phyloP scores from a whole-genome alignment of 2,797 vertebrate genomes.

The Artibeus lituratus region DNA sequence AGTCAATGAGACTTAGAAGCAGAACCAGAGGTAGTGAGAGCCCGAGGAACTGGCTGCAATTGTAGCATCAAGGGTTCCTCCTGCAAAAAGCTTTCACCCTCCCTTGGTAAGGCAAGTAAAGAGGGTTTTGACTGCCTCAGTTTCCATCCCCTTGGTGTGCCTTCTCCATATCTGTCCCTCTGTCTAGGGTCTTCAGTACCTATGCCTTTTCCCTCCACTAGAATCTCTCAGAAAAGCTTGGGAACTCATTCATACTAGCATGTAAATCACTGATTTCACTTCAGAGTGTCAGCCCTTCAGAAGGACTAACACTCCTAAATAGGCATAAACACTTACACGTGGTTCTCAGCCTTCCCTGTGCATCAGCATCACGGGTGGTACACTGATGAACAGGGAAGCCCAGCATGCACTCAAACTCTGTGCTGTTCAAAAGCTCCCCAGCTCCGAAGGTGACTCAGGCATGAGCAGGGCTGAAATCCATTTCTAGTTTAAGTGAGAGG shows the following conservation, averaged over 20 bases:
- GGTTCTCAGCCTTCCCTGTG: not conserved
- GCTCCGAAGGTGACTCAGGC: not conserved
- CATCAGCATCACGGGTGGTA: not conserved
- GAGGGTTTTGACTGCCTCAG: not conserved
- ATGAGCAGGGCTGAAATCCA: not conserved
- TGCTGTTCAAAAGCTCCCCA: not conserved
- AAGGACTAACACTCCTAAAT: not conserved
- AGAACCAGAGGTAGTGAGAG: not conserved
- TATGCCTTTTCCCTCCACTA: not conserved
- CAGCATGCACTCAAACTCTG: not conserved
- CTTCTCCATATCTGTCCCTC: not conserved
- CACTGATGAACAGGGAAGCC: not conserved
- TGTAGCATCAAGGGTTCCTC: not conserved
- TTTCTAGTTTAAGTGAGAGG: not conserved
- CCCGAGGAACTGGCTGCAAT: not conserved
- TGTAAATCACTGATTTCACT: not conserved
- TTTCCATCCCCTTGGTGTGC: not conserved
- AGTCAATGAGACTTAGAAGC: not conserved
- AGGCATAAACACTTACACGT: not conserved
- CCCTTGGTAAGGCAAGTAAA: not conserved
- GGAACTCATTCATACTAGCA: not conserved
- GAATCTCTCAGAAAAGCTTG: not conserved
- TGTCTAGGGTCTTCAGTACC: not conserved
- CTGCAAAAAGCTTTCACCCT: not conserved
- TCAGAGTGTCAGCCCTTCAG: not conserved